Conservation (phyloP, 2,113 vertebrate genomes). For the Caranx ignobilis region DNA sequence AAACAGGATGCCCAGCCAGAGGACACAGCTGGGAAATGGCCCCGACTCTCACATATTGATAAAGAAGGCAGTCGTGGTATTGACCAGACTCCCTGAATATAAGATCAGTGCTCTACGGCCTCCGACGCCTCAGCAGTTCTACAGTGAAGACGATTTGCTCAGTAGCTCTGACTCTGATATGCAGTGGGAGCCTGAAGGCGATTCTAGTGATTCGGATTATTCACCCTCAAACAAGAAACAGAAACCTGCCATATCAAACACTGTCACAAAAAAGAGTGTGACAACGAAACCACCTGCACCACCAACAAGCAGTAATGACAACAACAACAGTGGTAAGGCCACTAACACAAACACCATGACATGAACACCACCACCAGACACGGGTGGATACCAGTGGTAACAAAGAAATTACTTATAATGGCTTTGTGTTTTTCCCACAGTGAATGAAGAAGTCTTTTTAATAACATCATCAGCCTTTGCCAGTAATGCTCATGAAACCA, state of each 20-base stretch:
- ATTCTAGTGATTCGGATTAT: slow-evolving; percentile 63
- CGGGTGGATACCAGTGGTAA: no score
- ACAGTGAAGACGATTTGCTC: slow-evolving; percentile 63
- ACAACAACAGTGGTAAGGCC: slow-evolving; percentile 37
- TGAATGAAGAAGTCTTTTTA: background rate
- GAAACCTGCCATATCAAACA: slow-evolving; percentile 8
- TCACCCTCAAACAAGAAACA: slow-evolving; percentile 3
- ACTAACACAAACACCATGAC: background rate
- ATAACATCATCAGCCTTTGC: slow-evolving; percentile 37
- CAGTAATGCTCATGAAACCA: slow-evolving; percentile 32
- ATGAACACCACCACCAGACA: background rate
- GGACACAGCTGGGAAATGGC: background rate
- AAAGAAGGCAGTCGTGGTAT: slow-evolving; percentile 64
- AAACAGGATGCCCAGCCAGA: slow-evolving; percentile 20
- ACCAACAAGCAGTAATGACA: slow-evolving; percentile 1
- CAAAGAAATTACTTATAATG: no score
- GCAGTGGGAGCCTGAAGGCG: slow-evolving; percentile 47
- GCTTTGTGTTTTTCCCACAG: background rate
- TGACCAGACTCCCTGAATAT: slow-evolving; percentile 68
- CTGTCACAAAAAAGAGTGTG: background rate
- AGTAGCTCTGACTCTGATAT: slow-evolving; percentile 62
- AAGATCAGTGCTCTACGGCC: slow-evolving; percentile 60
- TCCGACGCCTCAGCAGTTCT: slow-evolving; percentile 60
- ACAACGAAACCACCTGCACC: background rate
- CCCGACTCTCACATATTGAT: background rate